phyloP scores from a whole-genome alignment of 2,888 invertebrate genomes.

The Tricholauxania praeusta region DNA sequence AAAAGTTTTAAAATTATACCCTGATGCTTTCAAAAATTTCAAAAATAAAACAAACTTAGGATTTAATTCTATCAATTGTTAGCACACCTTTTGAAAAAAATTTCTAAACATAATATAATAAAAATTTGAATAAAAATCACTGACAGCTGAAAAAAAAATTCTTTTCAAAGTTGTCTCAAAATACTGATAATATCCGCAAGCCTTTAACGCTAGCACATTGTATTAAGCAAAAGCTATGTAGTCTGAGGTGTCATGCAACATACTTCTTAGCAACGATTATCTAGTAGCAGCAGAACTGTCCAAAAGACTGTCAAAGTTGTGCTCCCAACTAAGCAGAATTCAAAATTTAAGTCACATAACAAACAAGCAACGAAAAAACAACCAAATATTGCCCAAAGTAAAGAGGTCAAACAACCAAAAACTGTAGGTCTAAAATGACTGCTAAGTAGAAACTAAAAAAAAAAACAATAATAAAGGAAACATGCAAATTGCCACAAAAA shows the following conservation, averaged over 20 bases:
- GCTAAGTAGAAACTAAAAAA: no score
- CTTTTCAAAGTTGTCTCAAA: conserved; percentile 25
- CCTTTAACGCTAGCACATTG: conserved; percentile 1
- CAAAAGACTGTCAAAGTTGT: not conserved
- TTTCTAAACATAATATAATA: no score
- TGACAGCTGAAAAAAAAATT: conserved; percentile 33
- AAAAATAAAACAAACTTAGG: no score
- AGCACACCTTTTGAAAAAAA: no score
- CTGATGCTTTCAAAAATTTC: no score
- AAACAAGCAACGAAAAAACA: not conserved
- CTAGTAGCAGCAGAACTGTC: not conserved
- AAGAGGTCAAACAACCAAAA: no score
- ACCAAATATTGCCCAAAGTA: not conserved
- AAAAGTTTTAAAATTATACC: no score
- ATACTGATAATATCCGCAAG: not conserved
- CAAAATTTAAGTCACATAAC: not conserved
- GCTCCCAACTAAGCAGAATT: not conserved
- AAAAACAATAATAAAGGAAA: no score
- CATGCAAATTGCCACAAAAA: no score
- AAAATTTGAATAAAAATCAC: no score
- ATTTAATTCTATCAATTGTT: no score
- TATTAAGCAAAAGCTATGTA: not conserved
- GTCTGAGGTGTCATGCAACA: not conserved
- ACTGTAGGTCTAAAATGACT: no score
- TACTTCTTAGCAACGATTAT: not conserved